phyloP scores from a whole-genome alignment of 2,888 invertebrate genomes.

The Aromia moschata region DNA sequence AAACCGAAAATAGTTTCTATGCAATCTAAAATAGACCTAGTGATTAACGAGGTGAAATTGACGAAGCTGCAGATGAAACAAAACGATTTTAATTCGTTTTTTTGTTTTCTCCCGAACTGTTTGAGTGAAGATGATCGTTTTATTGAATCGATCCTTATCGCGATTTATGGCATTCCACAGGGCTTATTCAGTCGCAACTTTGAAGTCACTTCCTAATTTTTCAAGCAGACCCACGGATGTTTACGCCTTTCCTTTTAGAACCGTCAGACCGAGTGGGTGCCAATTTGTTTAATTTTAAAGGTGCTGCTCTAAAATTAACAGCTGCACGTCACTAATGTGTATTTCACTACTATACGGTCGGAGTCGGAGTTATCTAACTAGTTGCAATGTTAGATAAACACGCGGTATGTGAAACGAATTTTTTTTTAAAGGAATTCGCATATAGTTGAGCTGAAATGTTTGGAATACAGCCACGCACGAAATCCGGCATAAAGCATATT shows the following conservation, averaged over 20 bases:
- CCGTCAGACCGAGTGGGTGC: slow-evolving; percentile 26
- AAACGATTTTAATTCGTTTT: too few relatives aligned
- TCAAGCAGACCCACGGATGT: slow-evolving; percentile 7
- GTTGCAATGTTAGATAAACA: slow-evolving; percentile 10
- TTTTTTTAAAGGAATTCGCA: slow-evolving; percentile 11
- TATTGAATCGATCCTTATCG: too few relatives aligned
- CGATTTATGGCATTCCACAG: not conserved
- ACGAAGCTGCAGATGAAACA: too few relatives aligned
- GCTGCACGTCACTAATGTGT: slow-evolving; percentile 10
- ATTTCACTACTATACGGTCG: slow-evolving; percentile 1
- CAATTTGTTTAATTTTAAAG: slow-evolving; percentile 38
- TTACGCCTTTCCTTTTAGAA: slow-evolving; percentile 30
- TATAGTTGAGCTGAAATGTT: not conserved
- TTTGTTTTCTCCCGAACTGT: too few relatives aligned
- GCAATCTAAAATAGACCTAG: too few relatives aligned
- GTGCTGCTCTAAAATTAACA: slow-evolving; percentile 1
- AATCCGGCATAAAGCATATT: not conserved
- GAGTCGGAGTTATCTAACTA: slow-evolving; percentile 17
- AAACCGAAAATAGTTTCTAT: too few relatives aligned
- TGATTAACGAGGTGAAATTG: too few relatives aligned
- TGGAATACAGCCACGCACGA: slow-evolving; percentile 6
- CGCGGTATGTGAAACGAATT: not conserved
- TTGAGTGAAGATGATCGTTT: too few relatives aligned
- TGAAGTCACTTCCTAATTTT: not conserved
- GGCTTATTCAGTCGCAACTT: not conserved